Conservation (phyloP, 2,113 vertebrate species). For the Corvus cornix region DNA sequence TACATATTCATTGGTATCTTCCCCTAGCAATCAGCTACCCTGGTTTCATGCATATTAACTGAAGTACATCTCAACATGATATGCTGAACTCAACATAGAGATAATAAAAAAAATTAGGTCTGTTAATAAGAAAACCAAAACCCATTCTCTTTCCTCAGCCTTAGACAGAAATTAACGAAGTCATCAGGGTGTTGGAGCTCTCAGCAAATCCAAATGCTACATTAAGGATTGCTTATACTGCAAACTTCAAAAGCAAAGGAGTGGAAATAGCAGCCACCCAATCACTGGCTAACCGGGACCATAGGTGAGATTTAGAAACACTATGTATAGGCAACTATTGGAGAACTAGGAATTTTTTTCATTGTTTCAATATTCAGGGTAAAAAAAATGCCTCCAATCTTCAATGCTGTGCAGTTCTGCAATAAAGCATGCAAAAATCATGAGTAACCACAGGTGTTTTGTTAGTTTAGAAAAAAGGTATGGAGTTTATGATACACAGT, state of each 20-base stretch:
- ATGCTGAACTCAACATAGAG: background rate
- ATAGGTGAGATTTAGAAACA: background rate
- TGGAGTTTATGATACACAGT: background rate
- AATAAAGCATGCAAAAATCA: background rate
- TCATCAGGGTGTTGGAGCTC: background rate
- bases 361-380: background rate
- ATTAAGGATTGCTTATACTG: background rate
- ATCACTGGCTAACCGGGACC: background rate
- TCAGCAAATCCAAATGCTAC: conserved; percentile 4
- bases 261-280: background rate
- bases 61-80: background rate
- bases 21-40: background rate
- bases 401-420: background rate
- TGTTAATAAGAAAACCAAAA: background rate
- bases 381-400: background rate
- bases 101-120: background rate
- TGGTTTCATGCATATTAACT: background rate
- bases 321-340: background rate
- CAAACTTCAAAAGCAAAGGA: background rate
- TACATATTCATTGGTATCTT: background rate
- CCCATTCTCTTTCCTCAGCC: background rate
- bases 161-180: conserved; percentile 18
- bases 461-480: background rate
- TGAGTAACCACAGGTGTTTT: background rate
- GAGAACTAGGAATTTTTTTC: background rate